A percentile compares a stretch with the other conserved stretches of the same genome.
Conservation (phyloP, 2,888 invertebrate genomes). For the Ctenicera cuprea region DNA sequence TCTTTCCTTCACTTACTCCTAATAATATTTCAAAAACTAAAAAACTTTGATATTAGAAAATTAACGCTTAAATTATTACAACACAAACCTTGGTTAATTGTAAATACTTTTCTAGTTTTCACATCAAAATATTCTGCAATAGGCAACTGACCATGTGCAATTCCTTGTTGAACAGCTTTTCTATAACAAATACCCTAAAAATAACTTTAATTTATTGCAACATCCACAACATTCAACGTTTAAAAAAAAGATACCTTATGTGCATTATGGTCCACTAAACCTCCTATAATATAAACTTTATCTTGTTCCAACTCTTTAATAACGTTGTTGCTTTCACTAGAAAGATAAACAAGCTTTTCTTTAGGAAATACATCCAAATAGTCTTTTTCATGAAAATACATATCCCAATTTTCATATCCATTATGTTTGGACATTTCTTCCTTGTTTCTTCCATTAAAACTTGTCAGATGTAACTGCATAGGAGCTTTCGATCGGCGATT, state of each 20-base stretch:
- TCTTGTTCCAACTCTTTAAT: slow-evolving; percentile 84
- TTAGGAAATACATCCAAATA: slow-evolving; percentile 85
- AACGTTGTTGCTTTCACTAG: slow-evolving; percentile 94
- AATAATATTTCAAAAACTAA: slow-evolving; percentile 90
- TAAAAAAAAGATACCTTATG: slow-evolving; percentile 81
- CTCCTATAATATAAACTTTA: slow-evolving; percentile 95
- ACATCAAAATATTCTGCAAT: slow-evolving; percentile 92
- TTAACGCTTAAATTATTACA: not conserved
- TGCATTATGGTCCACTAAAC: slow-evolving; percentile 97
- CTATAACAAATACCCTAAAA: slow-evolving; percentile 89
- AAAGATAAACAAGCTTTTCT: slow-evolving; percentile 90
- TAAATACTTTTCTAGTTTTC: slow-evolving; percentile 94
- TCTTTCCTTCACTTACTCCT: slow-evolving; percentile 83
- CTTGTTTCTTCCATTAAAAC: slow-evolving; percentile 84
- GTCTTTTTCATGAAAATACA: slow-evolving; percentile 80
- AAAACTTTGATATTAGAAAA: slow-evolving; percentile 69
- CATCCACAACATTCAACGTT: not conserved
- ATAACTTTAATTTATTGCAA: not conserved
- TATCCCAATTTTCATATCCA: slow-evolving; percentile 95
- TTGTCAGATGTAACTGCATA: slow-evolving; percentile 88
- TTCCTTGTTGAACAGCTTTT: slow-evolving; percentile 85
- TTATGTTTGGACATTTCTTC: slow-evolving; percentile 86
- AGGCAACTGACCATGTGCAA: slow-evolving; percentile 90
- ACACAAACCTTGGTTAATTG: slow-evolving; percentile 92
- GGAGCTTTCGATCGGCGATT: slow-evolving; percentile 89